phyloP scores from a whole-genome alignment of 2,797 vertebrate species.

The Parauchenoglanis punctatus region DNA sequence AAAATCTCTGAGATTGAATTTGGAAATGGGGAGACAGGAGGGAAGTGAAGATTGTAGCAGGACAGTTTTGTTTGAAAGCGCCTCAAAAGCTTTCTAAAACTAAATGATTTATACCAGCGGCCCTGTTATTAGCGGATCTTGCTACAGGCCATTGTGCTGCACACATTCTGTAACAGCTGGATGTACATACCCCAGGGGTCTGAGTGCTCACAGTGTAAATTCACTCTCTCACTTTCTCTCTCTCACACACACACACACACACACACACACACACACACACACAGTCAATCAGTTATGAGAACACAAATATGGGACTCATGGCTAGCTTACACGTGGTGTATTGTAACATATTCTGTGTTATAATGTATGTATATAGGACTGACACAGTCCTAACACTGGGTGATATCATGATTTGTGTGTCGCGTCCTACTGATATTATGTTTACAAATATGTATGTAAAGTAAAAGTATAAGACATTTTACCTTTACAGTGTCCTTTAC shows the following conservation, averaged over 20 bases:
- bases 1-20: neutral
- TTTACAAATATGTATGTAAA: neutral
- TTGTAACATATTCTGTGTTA: neutral
- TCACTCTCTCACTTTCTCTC: neutral
- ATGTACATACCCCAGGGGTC: constrained; percentile 61
- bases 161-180: constrained; percentile 56
- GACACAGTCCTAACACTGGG: neutral
- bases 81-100: constrained; percentile 25
- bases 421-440: neutral
- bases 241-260: neutral
- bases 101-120: constrained; percentile 76
- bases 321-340: neutral
- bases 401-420: neutral
- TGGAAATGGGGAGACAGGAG: neutral
- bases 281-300: neutral
- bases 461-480: neutral
- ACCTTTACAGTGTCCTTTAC: neutral
- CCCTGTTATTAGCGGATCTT: constrained; percentile 73
- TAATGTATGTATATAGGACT: neutral
- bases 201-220: constrained; percentile 47
- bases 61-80: constrained; percentile 27
- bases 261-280: constrained; percentile 20
- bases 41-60: neutral
- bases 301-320: neutral
- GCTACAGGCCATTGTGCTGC: constrained; percentile 65